Conservation (phyloP, 2,888 invertebrate species). For the Pristionchus fissidentatus region DNA sequence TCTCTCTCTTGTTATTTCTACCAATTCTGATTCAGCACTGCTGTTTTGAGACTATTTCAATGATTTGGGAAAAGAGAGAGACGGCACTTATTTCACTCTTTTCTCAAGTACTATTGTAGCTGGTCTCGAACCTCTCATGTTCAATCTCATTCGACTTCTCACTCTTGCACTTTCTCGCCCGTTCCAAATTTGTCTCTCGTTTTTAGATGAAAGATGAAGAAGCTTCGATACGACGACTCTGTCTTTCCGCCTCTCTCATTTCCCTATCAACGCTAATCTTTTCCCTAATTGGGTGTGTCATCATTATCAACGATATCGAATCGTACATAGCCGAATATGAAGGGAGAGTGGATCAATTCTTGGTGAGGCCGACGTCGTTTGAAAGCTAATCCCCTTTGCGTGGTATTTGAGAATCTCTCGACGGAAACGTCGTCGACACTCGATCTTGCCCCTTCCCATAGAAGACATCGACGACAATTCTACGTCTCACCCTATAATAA, state of each 20-base stretch:
- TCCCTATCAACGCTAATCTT: conserved; percentile 11
- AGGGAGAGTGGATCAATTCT: conserved; percentile 29
- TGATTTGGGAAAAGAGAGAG: conserved; percentile 22
- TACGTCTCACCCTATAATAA: conserved; percentile 37
- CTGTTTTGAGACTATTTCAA: conserved; percentile 23
- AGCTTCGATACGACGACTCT: conserved; percentile 12
- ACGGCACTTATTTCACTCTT: conserved; percentile 6
- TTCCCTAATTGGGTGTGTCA: conserved; percentile 18
- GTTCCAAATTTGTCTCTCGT: background rate
- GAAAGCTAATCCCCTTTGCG: background rate
- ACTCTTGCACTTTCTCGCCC: conserved; percentile 17
- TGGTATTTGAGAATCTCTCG: conserved; percentile 32
- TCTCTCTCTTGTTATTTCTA: background rate
- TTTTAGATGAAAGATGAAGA: conserved; percentile 44
- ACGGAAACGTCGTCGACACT: conserved; percentile 33
- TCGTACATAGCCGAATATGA: conserved; percentile 18
- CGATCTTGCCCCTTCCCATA: conserved; percentile 16
- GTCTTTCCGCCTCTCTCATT: conserved; percentile 7
- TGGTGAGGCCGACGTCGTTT: background rate
- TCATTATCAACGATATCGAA: conserved; percentile 47
- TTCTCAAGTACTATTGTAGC: conserved; percentile 23
- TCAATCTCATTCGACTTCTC: background rate
- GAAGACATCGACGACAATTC: conserved; percentile 41
- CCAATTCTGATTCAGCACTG: background rate
- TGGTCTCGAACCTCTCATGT: conserved; percentile 19